Evolutionary conservation across 2,113 vertebrate species (phyloP).

Genomic region (Hemichromis elongatus): DNA sequence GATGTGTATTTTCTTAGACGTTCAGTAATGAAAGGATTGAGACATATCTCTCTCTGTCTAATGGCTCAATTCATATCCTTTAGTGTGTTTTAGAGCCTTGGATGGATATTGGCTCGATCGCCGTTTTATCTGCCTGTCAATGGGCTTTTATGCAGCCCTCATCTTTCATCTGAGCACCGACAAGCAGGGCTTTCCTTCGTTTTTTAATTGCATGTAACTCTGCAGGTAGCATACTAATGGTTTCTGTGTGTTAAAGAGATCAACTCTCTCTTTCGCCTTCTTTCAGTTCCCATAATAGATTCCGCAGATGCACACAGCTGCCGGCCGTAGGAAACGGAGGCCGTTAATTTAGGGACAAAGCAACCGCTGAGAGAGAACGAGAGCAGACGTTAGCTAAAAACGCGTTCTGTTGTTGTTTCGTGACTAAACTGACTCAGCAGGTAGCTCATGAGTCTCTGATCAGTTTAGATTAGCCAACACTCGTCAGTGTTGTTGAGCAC

Average conservation of each 20-base stretch:
- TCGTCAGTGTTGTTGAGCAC: constrained; percentile 35
- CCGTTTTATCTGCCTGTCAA: constrained; percentile 38
- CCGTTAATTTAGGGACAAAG: constrained; percentile 4
- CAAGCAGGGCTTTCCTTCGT: not conserved
- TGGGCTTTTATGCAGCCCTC: constrained; percentile 37
- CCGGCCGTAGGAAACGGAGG: not conserved
- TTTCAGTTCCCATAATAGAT: not conserved
- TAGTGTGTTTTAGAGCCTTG: constrained; percentile 32
- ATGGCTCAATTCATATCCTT: constrained; percentile 42
- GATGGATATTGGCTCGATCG: constrained; percentile 40
- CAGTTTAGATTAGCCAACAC: constrained; percentile 23
- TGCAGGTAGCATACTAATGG: constrained; percentile 48
- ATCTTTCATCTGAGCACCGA: constrained; percentile 18
- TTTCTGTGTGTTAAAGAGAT: constrained; percentile 4
- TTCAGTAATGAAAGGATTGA: constrained; percentile 15
- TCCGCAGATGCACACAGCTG: not conserved
- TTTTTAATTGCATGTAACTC: constrained; percentile 39
- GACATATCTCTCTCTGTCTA: constrained; percentile 22
- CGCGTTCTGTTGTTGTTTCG: not conserved
- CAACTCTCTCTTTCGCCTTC: not conserved
- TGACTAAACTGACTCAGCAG: not conserved
- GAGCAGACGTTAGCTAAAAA: not conserved
- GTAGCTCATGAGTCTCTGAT: not conserved
- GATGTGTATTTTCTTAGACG: constrained; percentile 2
- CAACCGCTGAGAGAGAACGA: not conserved